These are phyloP conservation scores for Drosophila funebris DNA, from an alignment of 1,140 invertebrate genomes.

Conservation along the genomic window DNA sequence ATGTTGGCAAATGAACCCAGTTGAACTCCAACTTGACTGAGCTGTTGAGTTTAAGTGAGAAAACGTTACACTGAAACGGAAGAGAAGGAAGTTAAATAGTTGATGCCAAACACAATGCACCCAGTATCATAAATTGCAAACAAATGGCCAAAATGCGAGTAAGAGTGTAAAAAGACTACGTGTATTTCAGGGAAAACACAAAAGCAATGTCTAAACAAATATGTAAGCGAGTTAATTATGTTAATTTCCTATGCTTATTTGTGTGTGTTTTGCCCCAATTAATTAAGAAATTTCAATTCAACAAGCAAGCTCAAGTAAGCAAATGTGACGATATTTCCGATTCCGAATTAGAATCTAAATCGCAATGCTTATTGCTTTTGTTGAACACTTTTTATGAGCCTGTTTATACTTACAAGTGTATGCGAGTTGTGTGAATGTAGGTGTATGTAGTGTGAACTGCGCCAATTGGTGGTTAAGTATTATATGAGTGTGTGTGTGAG, in stretches of 20 bases:
- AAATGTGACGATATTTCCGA: conserved; percentile 25
- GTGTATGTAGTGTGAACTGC: neutral
- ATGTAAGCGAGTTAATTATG: conserved; percentile 23
- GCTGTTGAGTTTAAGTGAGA: neutral
- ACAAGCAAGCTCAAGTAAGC: conserved; percentile 25
- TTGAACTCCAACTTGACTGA: neutral
- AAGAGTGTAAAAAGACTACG: neutral
- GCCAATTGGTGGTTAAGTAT: conserved; percentile 37
- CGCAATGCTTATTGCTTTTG: conserved; percentile 11
- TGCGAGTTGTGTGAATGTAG: conserved; percentile 32
- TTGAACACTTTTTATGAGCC: conserved; percentile 25
- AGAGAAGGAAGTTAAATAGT: neutral
- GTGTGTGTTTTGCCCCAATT: conserved; percentile 18
- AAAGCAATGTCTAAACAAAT: conserved; percentile 7
- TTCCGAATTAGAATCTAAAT: conserved; percentile 12
- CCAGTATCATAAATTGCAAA: conserved; percentile 15
- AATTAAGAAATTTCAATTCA: conserved; percentile 50
- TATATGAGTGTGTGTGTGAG: conserved; percentile 18
- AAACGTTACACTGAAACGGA: neutral
- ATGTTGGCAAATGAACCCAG: neutral
- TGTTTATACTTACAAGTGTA: conserved; percentile 51
- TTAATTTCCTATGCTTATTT: conserved; percentile 15
- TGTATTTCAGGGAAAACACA: neutral
- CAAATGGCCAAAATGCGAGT: neutral
- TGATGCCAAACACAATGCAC: neutral